Conservation (phyloP, 2,797 vertebrate species). For the Pantherophis alleghaniensis region DNA sequence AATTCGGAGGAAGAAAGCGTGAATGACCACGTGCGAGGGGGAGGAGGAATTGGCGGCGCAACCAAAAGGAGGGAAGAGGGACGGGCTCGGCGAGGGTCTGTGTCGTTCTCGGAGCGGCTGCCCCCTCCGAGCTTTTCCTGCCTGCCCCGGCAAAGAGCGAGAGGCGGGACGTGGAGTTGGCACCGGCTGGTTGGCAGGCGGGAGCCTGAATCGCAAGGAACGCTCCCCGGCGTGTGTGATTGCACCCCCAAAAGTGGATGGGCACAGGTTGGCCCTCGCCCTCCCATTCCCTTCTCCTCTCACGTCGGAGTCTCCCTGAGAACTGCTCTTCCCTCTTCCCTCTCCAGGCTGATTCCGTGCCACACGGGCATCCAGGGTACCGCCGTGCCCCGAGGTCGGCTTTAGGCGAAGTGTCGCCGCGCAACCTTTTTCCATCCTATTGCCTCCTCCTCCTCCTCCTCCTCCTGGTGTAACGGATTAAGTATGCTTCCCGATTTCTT, state of each 20-base stretch:
- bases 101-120: neutral
- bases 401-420: neutral
- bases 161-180: neutral
- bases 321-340: neutral
- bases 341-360: constrained; percentile 14
- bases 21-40: constrained; percentile 18
- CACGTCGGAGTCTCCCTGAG: neutral
- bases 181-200: neutral
- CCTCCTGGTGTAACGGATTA: neutral
- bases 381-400: constrained; percentile 26
- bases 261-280: neutral
- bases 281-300: neutral
- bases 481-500: neutral
- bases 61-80: neutral
- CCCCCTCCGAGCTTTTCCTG: neutral
- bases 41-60: neutral
- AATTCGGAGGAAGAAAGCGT: neutral
- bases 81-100: neutral
- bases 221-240: neutral
- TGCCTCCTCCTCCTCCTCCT: neutral
- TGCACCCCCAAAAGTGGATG: neutral
- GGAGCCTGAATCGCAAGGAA: neutral
- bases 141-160: neutral
- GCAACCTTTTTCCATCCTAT: neutral
- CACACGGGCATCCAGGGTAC: constrained; percentile 18